These are phyloP conservation scores for Mastacembelus armatus DNA, from an alignment of 2,797 vertebrate genomes.

Conservation along the genomic window DNA sequence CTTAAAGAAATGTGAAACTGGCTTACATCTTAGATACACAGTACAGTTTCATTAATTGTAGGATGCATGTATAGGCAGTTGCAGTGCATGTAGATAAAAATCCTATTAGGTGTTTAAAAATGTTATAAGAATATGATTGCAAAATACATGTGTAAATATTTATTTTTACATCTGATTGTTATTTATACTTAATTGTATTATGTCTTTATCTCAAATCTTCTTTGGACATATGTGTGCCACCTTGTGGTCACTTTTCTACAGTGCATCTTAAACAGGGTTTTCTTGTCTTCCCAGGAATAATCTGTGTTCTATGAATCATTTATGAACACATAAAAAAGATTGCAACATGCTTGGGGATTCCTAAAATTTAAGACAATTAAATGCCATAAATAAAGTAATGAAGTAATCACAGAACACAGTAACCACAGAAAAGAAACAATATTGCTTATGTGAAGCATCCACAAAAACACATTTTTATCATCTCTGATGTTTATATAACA, in stretches of 20 bases:
- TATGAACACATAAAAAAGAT: background rate
- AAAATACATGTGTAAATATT: no score
- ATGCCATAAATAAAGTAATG: background rate
- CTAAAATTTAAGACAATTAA: background rate
- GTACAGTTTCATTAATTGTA: no score
- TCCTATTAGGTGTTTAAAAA: no score
- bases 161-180: no score
- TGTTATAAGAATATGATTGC: no score
- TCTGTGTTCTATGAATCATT: background rate
- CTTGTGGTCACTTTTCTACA: constrained; percentile 57
- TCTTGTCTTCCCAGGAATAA: accelerated
- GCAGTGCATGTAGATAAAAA: no score
- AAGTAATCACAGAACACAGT: background rate
- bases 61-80: no score
- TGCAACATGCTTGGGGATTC: background rate
- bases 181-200: no score
- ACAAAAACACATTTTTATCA: background rate
- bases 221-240: constrained; percentile 51
- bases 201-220: background rate
- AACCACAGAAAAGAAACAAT: background rate
- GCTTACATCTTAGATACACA: no score
- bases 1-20: background rate
- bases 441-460: background rate
- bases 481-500: background rate
- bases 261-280: background rate